Evolutionary conservation across 2,797 vertebrate genomes (phyloP), one percentile per base, ranked within the genome.

Genomic region (Enteromius treurensis): DNA sequence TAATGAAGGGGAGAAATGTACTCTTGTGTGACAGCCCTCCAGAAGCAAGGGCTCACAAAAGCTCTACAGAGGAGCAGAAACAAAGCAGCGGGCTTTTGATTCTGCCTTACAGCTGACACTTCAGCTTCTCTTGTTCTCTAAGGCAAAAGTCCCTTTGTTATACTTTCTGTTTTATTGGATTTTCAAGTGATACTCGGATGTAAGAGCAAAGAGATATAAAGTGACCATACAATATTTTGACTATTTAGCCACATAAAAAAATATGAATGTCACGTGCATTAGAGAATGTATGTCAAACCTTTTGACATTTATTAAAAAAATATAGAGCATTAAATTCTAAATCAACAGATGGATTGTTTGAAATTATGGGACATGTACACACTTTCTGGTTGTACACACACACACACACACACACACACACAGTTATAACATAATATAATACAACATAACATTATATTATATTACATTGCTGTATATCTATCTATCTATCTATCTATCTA

Each of bases 1-100:
- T 91, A 91, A 91, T 91, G 91, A 91, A 90, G 87, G 86, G 82
- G 76, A 89, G 82, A 86, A 77, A 84, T 85, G 85, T 84, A 84
- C 82, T 80, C 77, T 84, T 88, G 83, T 88, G 85, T 91, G 90
- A 89, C 90, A 90, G 88, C 84, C 81, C 84, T 87, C 85, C 75
- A 84, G 81, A 79, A 86, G 84, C 82, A 75, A 80, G 49, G 81
- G 79, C 79, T 85, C 83, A 79, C 85, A 87, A 80, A 89, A 86
- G 74, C 70, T 65, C 62, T 51, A 53, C 51, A 76, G 62, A 88
- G 71, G 77, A 34, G 75, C 77, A 83, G 62, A 87, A 81, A 75
- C 73, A 77, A 69, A 84, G 82, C 82, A 85, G 73, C 74, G 4
- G 74, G 84, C 82, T 84, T 88, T 88, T 87, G 88, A 88, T 88